Percentiles rank a stretch among this genome's conserved stretches.
Conservation (phyloP, 2,113 vertebrate genomes). For the Rhabdomys dilectus region DNA sequence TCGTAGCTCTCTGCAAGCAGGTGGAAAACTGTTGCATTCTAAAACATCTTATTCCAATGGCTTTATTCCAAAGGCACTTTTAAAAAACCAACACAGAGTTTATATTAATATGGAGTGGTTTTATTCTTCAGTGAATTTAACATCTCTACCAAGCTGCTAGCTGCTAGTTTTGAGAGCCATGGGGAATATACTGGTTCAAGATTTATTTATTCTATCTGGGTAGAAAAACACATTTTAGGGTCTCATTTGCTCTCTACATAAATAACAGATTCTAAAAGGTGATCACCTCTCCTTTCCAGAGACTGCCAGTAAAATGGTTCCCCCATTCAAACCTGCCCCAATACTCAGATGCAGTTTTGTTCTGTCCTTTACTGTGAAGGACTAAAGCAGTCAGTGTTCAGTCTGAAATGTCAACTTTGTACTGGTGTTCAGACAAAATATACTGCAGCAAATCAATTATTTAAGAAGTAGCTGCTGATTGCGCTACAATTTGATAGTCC, state of each 20-base stretch:
- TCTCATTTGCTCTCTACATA: slow-evolving; percentile 8
- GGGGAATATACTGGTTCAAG: not conserved
- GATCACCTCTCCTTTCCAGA: not conserved
- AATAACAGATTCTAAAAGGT: slow-evolving; percentile 1
- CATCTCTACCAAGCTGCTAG: not conserved
- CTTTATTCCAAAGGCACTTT: slow-evolving; percentile 13
- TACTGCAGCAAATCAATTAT: slow-evolving; percentile 71
- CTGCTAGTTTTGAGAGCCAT: slow-evolving; percentile 17
- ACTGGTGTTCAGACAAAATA: slow-evolving; percentile 5
- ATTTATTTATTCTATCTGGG: not conserved
- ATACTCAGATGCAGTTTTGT: not conserved
- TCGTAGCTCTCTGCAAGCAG: not conserved
- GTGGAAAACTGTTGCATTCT: not conserved
- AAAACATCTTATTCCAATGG: not conserved
- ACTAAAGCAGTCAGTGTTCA: not conserved
- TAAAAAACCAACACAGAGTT: not conserved
- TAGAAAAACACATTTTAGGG: not conserved
- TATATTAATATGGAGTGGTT: not conserved
- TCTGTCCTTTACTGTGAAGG: not conserved
- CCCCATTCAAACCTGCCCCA: not conserved
- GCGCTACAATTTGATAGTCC: not conserved
- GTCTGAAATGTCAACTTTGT: slow-evolving; percentile 59
- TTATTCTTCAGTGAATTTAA: not conserved
- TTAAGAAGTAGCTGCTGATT: slow-evolving; percentile 53
- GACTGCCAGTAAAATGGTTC: not conserved